Evolutionary conservation across 2,888 invertebrate genomes (phyloP).

Genomic region (Celastrina argiolus): DNA sequence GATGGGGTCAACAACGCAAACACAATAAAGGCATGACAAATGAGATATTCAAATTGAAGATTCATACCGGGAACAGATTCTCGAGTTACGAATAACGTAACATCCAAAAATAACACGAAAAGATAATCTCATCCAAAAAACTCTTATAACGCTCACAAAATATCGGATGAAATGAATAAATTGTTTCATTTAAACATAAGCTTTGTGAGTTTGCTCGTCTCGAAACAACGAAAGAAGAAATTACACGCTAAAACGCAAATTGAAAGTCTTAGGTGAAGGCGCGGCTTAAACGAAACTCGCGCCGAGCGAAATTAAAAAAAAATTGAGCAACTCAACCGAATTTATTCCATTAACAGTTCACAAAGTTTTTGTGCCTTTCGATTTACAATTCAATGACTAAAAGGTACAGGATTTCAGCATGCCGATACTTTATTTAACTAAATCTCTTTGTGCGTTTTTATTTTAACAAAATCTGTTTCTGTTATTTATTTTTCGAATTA

Average conservation of each 20-base stretch:
- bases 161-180: conserved; percentile 23
- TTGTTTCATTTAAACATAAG: conserved; percentile 25
- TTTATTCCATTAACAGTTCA: conserved; percentile 23
- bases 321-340: conserved; percentile 29
- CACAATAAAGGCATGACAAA: conserved; percentile 6
- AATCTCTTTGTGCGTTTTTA: not conserved
- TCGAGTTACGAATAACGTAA: not conserved
- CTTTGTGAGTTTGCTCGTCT: conserved; percentile 28
- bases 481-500: too few species aligned
- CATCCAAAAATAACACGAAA: not conserved
- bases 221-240: conserved; percentile 40
- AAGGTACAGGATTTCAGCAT: not conserved
- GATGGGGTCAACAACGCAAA: not conserved
- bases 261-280: conserved; percentile 42
- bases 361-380: conserved; percentile 18
- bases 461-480: too few species aligned
- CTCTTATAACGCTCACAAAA: conserved; percentile 18
- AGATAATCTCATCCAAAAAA: conserved; percentile 7
- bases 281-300: conserved; percentile 37
- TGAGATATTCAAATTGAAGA: conserved; percentile 3
- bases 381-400: conserved; percentile 20
- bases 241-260: conserved; percentile 45
- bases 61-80: not conserved
- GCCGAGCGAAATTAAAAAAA: conserved; percentile 47
- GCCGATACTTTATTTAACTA: not conserved